phyloP scores from a whole-genome alignment of 2,888 invertebrate species.

The Fabriciana adippe region DNA sequence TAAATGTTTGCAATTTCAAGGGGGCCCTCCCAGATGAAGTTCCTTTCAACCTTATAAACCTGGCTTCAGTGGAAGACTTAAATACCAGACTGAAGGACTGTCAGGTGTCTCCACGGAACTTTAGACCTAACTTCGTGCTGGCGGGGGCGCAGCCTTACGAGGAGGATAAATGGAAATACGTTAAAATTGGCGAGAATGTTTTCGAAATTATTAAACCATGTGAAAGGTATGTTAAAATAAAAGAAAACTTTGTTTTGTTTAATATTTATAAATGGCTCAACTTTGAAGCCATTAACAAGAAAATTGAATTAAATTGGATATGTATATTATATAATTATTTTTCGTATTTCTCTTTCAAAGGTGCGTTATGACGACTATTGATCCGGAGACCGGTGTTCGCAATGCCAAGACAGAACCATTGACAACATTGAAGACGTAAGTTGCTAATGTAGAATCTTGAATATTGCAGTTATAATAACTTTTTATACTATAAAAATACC shows the following conservation, averaged over 20 bases:
- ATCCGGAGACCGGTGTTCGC: conserved; percentile 85
- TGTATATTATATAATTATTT: background rate
- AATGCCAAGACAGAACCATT: conserved; percentile 60
- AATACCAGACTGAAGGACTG: conserved; percentile 80
- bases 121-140: conserved; percentile 87
- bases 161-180: conserved; percentile 88
- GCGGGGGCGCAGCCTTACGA: conserved; percentile 82
- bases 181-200: conserved; percentile 85
- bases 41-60: conserved; percentile 85
- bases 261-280: background rate
- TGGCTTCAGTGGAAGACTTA: conserved; percentile 85
- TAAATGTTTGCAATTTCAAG: conserved; percentile 55
- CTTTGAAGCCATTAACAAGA: background rate
- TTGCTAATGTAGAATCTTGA: background rate
- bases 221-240: conserved; percentile 68
- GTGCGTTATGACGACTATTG: conserved; percentile 87
- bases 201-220: conserved; percentile 86
- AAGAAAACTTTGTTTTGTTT: background rate
- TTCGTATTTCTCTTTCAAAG: conserved; percentile 57
- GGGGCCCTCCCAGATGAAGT: conserved; percentile 86
- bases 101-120: conserved; percentile 78
- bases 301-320: background rate
- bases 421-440: conserved; percentile 35
- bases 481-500: too few relatives aligned
- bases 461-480: too few relatives aligned